Percentiles rank a stretch among this genome's conserved stretches.
Conservation (phyloP, 2,113 vertebrate genomes). For the Sturnira hondurensis region DNA sequence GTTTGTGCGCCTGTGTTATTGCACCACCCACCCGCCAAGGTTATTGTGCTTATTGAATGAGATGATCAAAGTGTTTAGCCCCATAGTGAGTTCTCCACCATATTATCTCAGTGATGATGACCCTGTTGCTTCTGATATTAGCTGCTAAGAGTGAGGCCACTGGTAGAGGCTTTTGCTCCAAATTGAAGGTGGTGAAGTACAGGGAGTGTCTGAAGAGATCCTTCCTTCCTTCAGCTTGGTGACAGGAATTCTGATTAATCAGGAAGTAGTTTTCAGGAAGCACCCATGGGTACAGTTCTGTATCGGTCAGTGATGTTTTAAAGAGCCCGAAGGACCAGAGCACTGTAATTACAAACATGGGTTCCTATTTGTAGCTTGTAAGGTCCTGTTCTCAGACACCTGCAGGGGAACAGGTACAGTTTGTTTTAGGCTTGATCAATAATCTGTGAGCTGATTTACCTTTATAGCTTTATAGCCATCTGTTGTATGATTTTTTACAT, state of each 20-base stretch:
- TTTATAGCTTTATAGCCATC: neutral
- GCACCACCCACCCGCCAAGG: neutral
- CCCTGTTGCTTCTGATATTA: neutral
- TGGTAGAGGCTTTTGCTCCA: neutral
- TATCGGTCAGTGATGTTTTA: neutral
- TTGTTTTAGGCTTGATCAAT: neutral
- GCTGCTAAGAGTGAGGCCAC: neutral
- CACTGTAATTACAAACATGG: neutral
- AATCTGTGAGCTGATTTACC: neutral
- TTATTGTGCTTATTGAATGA: neutral
- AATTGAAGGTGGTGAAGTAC: neutral
- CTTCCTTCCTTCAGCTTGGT: neutral
- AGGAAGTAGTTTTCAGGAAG: neutral
- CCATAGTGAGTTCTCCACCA: neutral
- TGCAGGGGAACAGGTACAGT: neutral
- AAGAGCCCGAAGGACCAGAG: neutral
- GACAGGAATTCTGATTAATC: neutral
- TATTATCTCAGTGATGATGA: neutral
- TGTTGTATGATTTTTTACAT: neutral
- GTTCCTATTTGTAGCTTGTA: neutral
- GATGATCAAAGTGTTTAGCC: neutral
- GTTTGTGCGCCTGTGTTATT: neutral
- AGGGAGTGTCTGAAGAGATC: neutral
- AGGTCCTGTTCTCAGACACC: neutral
- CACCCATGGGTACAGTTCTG: neutral